phyloP scores from a whole-genome alignment of 2,888 invertebrate species.

The Athripsodes cinereus region DNA sequence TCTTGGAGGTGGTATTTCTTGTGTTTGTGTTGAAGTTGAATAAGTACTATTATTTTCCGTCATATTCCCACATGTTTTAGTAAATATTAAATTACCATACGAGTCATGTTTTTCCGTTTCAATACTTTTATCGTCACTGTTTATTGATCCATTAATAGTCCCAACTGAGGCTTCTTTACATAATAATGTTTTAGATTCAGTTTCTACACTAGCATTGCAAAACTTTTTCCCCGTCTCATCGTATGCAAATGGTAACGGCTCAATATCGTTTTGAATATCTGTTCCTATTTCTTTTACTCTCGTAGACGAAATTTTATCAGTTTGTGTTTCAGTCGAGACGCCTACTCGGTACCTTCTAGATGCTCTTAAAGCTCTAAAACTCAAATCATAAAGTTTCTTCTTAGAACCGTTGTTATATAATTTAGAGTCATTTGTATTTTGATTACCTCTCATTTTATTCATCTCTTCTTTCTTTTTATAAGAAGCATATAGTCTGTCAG shows the following conservation, averaged over 20 bases:
- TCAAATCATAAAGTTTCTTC: constrained; percentile 52
- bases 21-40: constrained; percentile 37
- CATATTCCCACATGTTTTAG: constrained; percentile 41
- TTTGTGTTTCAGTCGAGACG: constrained; percentile 54
- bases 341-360: constrained; percentile 43
- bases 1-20: constrained; percentile 36
- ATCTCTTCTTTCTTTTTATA: constrained; percentile 48
- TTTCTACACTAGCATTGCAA: constrained; percentile 42
- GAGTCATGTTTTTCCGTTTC: constrained; percentile 37
- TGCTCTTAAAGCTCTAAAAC: constrained; percentile 52
- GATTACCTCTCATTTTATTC: constrained; percentile 20
- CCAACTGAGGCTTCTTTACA: constrained; percentile 46
- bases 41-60: constrained; percentile 35
- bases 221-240: constrained; percentile 34
- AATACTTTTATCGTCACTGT: constrained; percentile 36
- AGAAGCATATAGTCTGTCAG: constrained; percentile 58
- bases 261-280: constrained; percentile 50
- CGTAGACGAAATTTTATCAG: constrained; percentile 41
- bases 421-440: constrained; percentile 40
- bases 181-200: constrained; percentile 42
- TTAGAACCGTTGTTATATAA: constrained; percentile 56
- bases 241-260: constrained; percentile 38
- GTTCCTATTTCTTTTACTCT: constrained; percentile 54
- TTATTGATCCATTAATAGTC: constrained; percentile 37
- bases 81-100: constrained; percentile 32